Percentiles rank a stretch among this genome's conserved stretches.
These are phyloP conservation scores for Heptranchias perlo DNA, from an alignment of 2,113 vertebrate genomes.

Conservation along the genomic window DNA sequence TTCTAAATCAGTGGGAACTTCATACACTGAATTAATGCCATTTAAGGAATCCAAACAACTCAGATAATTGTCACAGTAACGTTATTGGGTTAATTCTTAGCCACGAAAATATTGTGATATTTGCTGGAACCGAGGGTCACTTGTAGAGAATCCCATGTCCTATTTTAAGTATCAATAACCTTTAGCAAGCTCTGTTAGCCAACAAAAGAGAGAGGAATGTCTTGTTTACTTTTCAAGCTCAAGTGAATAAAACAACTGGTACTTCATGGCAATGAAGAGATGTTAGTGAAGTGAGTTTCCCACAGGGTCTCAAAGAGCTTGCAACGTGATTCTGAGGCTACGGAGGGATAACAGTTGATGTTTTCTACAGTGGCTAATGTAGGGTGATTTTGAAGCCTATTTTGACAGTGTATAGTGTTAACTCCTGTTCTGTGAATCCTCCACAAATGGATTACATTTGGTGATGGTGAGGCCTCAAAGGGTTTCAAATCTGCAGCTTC, in stretches of 20 bases:
- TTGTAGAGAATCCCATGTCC: not conserved
- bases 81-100: not conserved
- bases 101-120: not conserved
- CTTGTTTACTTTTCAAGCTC: too few relatives aligned
- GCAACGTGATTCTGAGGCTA: not conserved
- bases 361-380: not conserved
- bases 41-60: not conserved
- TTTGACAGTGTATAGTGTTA: not conserved
- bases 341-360: not conserved
- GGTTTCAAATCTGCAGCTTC: not conserved
- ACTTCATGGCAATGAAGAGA: not conserved
- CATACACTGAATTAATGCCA: not conserved
- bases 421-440: not conserved
- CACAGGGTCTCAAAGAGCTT: not conserved
- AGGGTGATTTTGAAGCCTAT: not conserved
- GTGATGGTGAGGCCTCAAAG: not conserved
- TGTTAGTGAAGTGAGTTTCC: not conserved
- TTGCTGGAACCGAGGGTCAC: not conserved
- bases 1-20: not conserved
- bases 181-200: not conserved
- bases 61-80: not conserved
- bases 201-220: not conserved
- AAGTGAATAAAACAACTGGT: not conserved
- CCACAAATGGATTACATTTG: not conserved
- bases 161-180: not conserved